Evolutionary conservation across 1,140 invertebrate genomes (phyloP), one percentile per base, ranked within the genome.

Genomic region (Latrodectus geometricus): DNA sequence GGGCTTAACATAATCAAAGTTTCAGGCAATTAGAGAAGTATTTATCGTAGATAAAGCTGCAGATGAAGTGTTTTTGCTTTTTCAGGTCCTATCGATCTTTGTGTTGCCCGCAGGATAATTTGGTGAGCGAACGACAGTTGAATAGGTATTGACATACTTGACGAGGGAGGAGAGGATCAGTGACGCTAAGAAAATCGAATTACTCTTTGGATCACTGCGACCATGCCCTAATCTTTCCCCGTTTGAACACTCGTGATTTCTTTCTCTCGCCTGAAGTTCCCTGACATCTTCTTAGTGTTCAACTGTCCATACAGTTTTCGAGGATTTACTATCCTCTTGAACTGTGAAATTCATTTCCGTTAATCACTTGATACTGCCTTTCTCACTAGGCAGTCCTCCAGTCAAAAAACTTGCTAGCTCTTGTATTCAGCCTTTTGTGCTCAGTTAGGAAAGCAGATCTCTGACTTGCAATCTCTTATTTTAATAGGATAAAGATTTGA

Each of bases 1-100:
- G 82, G 73, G 82, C 82, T 84, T 84, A 84, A 84, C 82, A 84
- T 84, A 84, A 84, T 84, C 82, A 84, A 84, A 84, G 82, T 84
- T 84, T 84, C 72, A 84, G n/a, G 82, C 69, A 84, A 84, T 84
- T 84, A 84, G 82, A 83, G 70, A 75, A 84, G 82, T 84, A 84
- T 84, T 84, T 84, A 75, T 84, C 80, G 82, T 76, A 66, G 35
- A 73, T 75, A 76, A 84, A 76, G 82, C 73, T 83, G 80, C 72
- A 83, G 70, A 68, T 84, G 72, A 76, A 84, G 52, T 73, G 56
- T 84, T 84, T 84, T 84, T 84, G 82, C 82, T 84, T 76, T 76
- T 76, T 74, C 78, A n/a, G 20, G 49, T 50, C 80, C 80, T 74
- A 61, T 65, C 79, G 23, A 20, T 49, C 79, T 23, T 50, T 50